Conservation (phyloP, 2,113 vertebrate genomes). For the Hyla sarda region DNA sequence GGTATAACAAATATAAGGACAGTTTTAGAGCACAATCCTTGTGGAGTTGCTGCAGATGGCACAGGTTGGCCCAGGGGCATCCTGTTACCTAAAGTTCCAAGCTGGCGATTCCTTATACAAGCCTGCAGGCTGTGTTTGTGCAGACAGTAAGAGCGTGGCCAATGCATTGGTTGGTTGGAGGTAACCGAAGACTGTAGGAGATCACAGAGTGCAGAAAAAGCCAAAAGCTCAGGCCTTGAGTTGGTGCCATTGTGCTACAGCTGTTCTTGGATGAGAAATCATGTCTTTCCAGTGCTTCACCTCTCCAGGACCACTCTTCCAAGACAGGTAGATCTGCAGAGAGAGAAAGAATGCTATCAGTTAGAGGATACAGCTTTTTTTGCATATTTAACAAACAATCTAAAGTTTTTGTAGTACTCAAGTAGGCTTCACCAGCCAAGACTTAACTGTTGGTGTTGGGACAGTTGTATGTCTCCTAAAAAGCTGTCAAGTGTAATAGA, state of each 20-base stretch:
- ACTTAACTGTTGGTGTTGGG: background rate
- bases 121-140: slow-evolving; percentile 70
- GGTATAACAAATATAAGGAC: slow-evolving; percentile 49
- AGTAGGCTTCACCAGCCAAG: background rate
- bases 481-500: background rate
- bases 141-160: slow-evolving; percentile 67
- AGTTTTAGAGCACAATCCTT: slow-evolving; percentile 57
- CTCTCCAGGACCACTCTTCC: slow-evolving; percentile 97
- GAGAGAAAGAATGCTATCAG: slow-evolving; percentile 46
- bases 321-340: slow-evolving; percentile 95
- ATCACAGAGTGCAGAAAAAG: slow-evolving; percentile 61
- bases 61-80: slow-evolving; percentile 50
- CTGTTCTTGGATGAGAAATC: slow-evolving; percentile 93
- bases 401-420: background rate
- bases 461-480: background rate
- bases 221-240: slow-evolving; percentile 92
- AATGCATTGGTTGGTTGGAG: slow-evolving; percentile 65
- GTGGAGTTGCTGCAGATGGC: slow-evolving; percentile 49
- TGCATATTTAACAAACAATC: background rate
- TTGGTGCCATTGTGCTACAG: slow-evolving; percentile 98
- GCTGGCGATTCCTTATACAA: slow-evolving; percentile 61
- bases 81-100: slow-evolving; percentile 64
- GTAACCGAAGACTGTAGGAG: slow-evolving; percentile 52
- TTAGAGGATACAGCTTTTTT: background rate
- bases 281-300: slow-evolving; percentile 99